Evolutionary conservation across 2,797 vertebrate genomes (phyloP).

Genomic region (Urocyon cinereoargenteus): DNA sequence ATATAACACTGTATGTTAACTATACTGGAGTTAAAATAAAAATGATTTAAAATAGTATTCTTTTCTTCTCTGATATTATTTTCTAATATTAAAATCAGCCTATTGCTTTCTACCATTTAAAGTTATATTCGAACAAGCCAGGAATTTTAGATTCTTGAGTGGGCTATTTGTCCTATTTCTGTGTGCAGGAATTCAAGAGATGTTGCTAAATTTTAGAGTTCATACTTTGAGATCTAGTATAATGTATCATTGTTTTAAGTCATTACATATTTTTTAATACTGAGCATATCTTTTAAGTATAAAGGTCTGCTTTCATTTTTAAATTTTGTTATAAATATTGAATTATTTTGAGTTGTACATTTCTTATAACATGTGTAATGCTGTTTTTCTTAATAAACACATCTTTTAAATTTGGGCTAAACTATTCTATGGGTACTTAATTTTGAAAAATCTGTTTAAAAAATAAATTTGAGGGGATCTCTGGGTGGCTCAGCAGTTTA

Average conservation of each 20-base stretch:
- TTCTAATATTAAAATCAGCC: not conserved
- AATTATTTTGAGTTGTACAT: not conserved
- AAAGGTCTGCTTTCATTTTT: not conserved
- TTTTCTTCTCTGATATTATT: constrained; percentile 15
- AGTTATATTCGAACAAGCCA: not conserved
- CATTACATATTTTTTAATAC: not conserved
- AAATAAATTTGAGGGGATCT: constrained; percentile 56
- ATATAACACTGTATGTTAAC: not conserved
- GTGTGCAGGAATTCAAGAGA: not conserved
- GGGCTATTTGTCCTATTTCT: not conserved
- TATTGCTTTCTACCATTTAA: not conserved
- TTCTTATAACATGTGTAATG: not conserved
- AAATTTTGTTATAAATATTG: not conserved
- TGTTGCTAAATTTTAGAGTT: not conserved
- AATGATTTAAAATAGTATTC: not conserved
- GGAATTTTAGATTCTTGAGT: not conserved
- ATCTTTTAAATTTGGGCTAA: not conserved
- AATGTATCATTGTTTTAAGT: not conserved
- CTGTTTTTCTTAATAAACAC: not conserved
- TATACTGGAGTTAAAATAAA: not conserved
- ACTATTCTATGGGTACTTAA: not conserved
- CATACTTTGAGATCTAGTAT: not conserved
- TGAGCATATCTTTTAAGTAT: not conserved
- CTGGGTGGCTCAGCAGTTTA: too few relatives aligned
- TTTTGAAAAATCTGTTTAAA: constrained; percentile 53